These are phyloP conservation scores for Spondyliosoma cantharus DNA, from an alignment of 2,797 vertebrate species.

Conservation along the genomic window DNA sequence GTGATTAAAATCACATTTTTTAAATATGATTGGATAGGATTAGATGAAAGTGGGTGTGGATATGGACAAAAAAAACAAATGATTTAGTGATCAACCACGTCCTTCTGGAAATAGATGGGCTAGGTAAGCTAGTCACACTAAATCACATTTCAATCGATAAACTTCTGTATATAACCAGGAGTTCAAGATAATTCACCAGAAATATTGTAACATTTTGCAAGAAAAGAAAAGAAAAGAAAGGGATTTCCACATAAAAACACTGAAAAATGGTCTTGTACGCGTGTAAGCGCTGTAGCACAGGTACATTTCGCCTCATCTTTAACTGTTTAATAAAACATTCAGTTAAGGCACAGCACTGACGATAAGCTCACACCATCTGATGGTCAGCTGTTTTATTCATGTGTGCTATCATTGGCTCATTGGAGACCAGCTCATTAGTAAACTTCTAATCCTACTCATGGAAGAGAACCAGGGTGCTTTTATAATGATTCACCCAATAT, in stretches of 20 bases:
- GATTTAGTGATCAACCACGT: not conserved
- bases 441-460: not conserved
- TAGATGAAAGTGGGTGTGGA: not conserved
- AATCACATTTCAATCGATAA: not conserved
- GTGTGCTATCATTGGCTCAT: not conserved
- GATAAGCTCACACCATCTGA: slow-evolving; percentile 2
- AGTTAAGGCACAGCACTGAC: not conserved
- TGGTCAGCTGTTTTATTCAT: slow-evolving; percentile 1
- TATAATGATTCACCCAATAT: not conserved
- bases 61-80: not conserved
- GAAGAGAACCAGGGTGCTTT: not conserved
- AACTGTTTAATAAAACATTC: not conserved
- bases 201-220: not conserved
- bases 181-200: not conserved
- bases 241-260: not conserved
- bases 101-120: not conserved
- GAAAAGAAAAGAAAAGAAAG: not conserved
- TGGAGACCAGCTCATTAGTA: slow-evolving; percentile 1
- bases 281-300: not conserved
- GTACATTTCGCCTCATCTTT: not conserved
- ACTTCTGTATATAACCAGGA: not conserved
- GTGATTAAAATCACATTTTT: not conserved
- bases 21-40: not conserved
- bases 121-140: not conserved
- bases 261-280: not conserved